These are phyloP conservation scores for Andricus quercusramuli DNA, from an alignment of 2,888 invertebrate genomes.

Conservation along the genomic window DNA sequence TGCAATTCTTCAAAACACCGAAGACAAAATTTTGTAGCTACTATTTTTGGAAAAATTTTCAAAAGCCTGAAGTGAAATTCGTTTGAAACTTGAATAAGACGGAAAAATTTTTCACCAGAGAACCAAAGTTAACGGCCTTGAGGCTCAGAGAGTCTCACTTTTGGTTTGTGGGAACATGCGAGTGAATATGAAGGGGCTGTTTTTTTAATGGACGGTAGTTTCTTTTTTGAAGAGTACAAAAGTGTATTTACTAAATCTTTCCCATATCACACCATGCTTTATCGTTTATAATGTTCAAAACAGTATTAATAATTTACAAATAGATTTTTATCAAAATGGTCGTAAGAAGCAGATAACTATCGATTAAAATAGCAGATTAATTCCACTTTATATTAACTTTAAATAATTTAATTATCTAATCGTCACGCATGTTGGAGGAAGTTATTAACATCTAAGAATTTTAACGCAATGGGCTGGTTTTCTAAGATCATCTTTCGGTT, in stretches of 20 bases:
- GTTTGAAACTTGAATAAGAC: not conserved
- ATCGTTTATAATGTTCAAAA: not conserved
- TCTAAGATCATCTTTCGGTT: not conserved
- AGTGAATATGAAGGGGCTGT: not conserved
- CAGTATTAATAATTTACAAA: slow-evolving; percentile 27
- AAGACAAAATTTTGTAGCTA: not conserved
- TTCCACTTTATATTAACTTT: slow-evolving; percentile 8
- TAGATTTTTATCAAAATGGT: slow-evolving; percentile 15
- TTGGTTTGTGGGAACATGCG: not conserved
- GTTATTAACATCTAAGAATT: slow-evolving; percentile 15
- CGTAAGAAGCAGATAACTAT: slow-evolving; percentile 1
- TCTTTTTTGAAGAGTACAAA: slow-evolving; percentile 24
- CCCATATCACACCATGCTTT: not conserved
- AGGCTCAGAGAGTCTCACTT: not conserved
- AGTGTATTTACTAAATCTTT: not conserved
- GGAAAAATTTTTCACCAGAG: not conserved
- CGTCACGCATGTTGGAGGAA: slow-evolving; percentile 36
- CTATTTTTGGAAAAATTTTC: not conserved
- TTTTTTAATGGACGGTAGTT: not conserved
- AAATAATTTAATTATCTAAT: slow-evolving; percentile 27
- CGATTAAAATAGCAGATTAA: slow-evolving; percentile 15
- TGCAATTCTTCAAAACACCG: not conserved
- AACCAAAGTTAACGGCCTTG: not conserved
- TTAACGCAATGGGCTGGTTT: slow-evolving; percentile 13
- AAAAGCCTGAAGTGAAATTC: not conserved